Percentiles rank a stretch among this genome's conserved stretches.
Conservation (phyloP, 2,888 invertebrate genomes). For the Amblyjoppa fuscipennis region DNA sequence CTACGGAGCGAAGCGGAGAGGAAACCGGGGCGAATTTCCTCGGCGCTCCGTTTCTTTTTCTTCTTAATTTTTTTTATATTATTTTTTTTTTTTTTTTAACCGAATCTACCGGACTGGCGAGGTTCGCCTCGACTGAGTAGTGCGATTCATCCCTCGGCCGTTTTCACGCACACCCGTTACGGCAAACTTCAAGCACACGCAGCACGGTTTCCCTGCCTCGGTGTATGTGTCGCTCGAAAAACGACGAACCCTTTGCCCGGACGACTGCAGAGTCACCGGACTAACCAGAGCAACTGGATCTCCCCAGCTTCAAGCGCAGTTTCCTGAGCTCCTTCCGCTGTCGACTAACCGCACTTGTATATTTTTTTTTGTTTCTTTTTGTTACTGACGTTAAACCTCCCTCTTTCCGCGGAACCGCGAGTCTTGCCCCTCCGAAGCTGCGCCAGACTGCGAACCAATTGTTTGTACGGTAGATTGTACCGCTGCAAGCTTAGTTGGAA, state of each 20-base stretch:
- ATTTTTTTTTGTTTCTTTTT: not conserved
- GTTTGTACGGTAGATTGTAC: not conserved
- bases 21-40: constrained; percentile 45
- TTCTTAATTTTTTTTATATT: not conserved
- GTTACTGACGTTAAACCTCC: not conserved
- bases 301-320: not conserved
- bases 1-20: constrained; percentile 39
- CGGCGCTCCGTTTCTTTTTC: constrained; percentile 8
- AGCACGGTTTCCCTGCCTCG: not conserved
- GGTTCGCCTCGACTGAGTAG: constrained; percentile 43
- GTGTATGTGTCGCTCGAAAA: not conserved
- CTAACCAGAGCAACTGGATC: not conserved
- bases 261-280: not conserved
- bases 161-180: constrained; percentile 60
- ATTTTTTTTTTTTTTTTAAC: constrained; percentile 19
- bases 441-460: not conserved
- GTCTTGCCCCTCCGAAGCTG: not conserved
- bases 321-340: not conserved
- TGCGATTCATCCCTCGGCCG: constrained; percentile 58
- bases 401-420: not conserved
- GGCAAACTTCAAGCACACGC: constrained; percentile 5
- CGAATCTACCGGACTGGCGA: constrained; percentile 37
- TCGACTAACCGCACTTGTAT: too few species aligned
- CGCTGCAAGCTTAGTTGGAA: not conserved
- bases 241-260: constrained; percentile 18